Evolutionary conservation across 2,797 vertebrate species (phyloP).

Genomic region (Manis crassicaudata): DNA sequence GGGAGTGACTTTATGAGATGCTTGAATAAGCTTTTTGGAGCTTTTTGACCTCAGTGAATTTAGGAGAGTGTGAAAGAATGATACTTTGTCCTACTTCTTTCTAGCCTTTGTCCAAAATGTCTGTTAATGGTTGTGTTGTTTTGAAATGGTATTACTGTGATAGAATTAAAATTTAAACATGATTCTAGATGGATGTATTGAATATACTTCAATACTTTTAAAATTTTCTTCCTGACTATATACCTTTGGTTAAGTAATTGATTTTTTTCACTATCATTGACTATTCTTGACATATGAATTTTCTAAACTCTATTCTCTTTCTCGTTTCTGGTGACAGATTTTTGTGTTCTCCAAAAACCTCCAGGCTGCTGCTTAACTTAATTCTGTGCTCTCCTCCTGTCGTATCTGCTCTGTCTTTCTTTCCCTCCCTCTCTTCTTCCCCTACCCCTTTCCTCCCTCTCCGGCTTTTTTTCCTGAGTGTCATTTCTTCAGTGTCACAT

Average conservation of each 20-base stretch:
- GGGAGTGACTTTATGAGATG: not conserved
- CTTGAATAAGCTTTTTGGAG: not conserved
- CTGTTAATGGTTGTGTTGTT: not conserved
- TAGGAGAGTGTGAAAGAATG: not conserved
- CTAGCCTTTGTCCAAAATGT: not conserved
- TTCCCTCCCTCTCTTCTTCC: not conserved
- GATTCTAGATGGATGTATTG: not conserved
- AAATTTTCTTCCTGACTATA: not conserved
- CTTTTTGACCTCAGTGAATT: not conserved
- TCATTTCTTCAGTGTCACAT: not conserved
- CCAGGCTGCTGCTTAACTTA: slow-evolving; percentile 28
- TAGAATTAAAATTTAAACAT: slow-evolving; percentile 35
- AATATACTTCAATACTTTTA: not conserved
- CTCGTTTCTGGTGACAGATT: not conserved
- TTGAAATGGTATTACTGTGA: not conserved
- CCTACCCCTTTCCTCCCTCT: not conserved
- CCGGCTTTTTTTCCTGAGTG: not conserved
- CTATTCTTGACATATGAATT: slow-evolving; percentile 37
- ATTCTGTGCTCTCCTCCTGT: not conserved
- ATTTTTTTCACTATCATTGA: not conserved
- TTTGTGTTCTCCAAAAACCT: not conserved
- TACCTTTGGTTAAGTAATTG: slow-evolving; percentile 10
- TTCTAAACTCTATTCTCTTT: not conserved
- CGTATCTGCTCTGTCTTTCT: not conserved
- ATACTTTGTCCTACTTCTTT: not conserved